Conservation (phyloP, 1,140 invertebrate species). For the Drosophila santomea region DNA sequence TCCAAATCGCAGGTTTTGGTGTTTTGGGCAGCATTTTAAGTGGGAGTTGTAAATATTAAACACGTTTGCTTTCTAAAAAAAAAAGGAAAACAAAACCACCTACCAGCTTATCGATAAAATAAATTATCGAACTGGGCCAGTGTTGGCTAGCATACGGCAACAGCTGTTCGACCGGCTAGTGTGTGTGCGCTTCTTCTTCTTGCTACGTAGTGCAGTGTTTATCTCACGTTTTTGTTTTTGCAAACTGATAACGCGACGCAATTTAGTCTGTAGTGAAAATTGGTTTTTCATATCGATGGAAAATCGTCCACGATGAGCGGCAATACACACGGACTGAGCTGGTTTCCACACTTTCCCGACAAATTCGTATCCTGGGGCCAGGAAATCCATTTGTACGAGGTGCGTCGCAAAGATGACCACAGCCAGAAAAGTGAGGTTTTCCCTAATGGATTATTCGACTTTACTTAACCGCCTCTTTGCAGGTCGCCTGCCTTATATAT, state of each 20-base stretch:
- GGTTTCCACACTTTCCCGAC: constrained; percentile 91
- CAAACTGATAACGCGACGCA: constrained; percentile 76
- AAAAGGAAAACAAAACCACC: constrained; percentile 30
- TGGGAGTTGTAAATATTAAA: constrained; percentile 52
- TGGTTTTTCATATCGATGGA: constrained; percentile 34
- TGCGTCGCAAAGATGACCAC: constrained; percentile 85
- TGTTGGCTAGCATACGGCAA: constrained; percentile 19
- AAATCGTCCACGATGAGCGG: constrained; percentile 67
- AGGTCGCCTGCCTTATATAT: constrained; percentile 72
- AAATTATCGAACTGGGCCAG: constrained; percentile 3
- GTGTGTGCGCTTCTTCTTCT: constrained; percentile 17
- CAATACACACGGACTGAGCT: constrained; percentile 90
- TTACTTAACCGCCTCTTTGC: background rate
- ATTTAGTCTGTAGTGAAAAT: constrained; percentile 40
- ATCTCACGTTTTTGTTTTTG: constrained; percentile 62
- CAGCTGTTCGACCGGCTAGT: constrained; percentile 47
- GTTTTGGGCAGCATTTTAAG: constrained; percentile 86
- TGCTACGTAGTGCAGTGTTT: constrained; percentile 24
- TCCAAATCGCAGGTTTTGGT: constrained; percentile 86
- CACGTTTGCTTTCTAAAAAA: constrained; percentile 28
- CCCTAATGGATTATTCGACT: background rate
- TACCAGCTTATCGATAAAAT: constrained; percentile 36
- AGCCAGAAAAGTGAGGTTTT: constrained; percentile 47
- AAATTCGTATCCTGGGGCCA: constrained; percentile 95
- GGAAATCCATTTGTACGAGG: constrained; percentile 93